Percentiles rank a stretch among this genome's conserved stretches.
Evolutionary conservation across 2,888 invertebrate genomes (phyloP).

Genomic region (Seira musarum): DNA sequence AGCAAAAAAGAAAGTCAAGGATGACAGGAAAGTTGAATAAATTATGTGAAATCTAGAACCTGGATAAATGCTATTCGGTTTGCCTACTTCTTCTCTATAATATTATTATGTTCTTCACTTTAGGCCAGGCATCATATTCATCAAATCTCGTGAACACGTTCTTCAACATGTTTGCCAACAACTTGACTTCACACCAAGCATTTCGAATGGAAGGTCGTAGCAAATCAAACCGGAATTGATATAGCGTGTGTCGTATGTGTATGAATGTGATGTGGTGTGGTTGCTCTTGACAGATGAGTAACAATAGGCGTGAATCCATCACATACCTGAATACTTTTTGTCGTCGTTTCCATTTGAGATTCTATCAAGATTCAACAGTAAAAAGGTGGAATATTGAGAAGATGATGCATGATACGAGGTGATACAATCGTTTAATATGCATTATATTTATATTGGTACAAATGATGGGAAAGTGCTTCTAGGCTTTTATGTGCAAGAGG

Average conservation of each 20-base stretch:
- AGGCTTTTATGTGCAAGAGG: not conserved
- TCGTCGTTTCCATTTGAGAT: too few relatives aligned
- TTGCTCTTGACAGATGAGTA: not conserved
- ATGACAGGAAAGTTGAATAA: not conserved
- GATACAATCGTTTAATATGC: slow-evolving; percentile 13
- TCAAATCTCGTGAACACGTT: too few relatives aligned
- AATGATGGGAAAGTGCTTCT: not conserved
- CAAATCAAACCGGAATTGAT: not conserved
- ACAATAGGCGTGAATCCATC: not conserved
- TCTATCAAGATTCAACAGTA: slow-evolving; percentile 23
- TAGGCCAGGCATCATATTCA: too few relatives aligned
- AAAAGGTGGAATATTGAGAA: slow-evolving; percentile 39
- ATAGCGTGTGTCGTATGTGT: not conserved
- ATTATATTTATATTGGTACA: not conserved
- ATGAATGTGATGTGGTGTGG: not conserved
- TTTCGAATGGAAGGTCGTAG: too few relatives aligned
- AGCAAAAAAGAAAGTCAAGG: too few relatives aligned
- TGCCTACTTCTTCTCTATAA: too few relatives aligned
- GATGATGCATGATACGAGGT: slow-evolving; percentile 9
- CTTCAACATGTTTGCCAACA: too few relatives aligned
- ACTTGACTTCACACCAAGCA: too few relatives aligned
- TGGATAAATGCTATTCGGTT: too few relatives aligned
- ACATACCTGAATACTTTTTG: not conserved
- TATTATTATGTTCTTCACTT: too few relatives aligned
- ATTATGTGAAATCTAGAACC: too few relatives aligned